phyloP scores from a whole-genome alignment of 2,888 invertebrate species.

The Chrysina gloriosa region DNA sequence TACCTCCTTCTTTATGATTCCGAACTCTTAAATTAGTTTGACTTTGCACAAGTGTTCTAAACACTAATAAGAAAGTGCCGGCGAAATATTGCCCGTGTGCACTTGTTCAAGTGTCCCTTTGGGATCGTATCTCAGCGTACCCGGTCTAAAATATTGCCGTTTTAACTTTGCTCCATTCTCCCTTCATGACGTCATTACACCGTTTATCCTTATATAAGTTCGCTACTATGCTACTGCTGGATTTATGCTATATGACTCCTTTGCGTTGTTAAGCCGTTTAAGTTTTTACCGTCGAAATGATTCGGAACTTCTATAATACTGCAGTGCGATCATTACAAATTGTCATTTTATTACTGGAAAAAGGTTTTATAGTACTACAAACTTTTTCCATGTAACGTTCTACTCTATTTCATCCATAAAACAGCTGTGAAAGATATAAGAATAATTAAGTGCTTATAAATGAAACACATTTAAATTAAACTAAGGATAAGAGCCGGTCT shows the following conservation, averaged over 20 bases:
- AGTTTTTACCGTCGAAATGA: conserved; percentile 16
- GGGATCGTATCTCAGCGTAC: conserved; percentile 60
- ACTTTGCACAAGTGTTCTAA: conserved; percentile 64
- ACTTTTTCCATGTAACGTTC: too few relatives aligned
- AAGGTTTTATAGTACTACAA: too few relatives aligned
- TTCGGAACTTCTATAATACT: neutral
- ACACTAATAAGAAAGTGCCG: conserved; percentile 65
- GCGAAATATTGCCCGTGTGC: conserved; percentile 59
- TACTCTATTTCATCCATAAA: too few relatives aligned
- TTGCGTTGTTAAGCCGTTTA: conserved; percentile 15
- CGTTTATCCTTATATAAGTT: conserved; percentile 49
- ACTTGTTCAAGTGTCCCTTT: conserved; percentile 59
- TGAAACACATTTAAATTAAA: too few relatives aligned
- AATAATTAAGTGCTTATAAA: too few relatives aligned
- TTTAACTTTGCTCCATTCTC: conserved; percentile 55
- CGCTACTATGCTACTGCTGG: conserved; percentile 41
- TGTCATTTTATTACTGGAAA: too few relatives aligned
- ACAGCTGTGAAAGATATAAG: too few relatives aligned
- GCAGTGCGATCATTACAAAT: neutral
- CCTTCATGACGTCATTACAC: conserved; percentile 49
- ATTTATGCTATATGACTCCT: conserved; percentile 29
- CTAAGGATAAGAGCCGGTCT: too few relatives aligned
- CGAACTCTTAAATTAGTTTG: conserved; percentile 65
- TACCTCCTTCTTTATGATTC: conserved; percentile 64
- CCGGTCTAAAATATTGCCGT: conserved; percentile 55